phyloP scores from a whole-genome alignment of 2,888 invertebrate species.

The Sepioteuthis lessoniana region DNA sequence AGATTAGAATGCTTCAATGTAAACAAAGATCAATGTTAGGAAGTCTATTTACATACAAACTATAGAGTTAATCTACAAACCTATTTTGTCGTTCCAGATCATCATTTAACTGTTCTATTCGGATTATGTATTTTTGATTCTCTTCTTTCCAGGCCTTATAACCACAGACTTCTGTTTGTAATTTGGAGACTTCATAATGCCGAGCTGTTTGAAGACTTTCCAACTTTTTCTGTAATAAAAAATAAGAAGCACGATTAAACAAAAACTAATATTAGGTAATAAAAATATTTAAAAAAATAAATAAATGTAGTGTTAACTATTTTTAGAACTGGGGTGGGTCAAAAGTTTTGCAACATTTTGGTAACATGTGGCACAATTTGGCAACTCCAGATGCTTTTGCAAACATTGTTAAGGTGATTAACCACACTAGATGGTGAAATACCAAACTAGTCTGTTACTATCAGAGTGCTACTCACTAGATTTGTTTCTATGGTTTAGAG shows the following conservation, averaged over 20 bases:
- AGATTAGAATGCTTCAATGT: too few relatives aligned
- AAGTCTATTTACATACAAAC: background rate
- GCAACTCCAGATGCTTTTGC: too few relatives aligned
- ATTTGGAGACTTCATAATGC: conserved; percentile 1
- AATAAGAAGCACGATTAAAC: background rate
- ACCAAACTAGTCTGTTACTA: too few relatives aligned
- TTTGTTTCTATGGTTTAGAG: too few relatives aligned
- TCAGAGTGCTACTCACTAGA: too few relatives aligned
- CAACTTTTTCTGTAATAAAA: conserved; percentile 3
- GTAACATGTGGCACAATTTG: too few relatives aligned
- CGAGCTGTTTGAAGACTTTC: conserved; percentile 25
- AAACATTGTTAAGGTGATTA: too few relatives aligned
- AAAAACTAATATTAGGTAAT: too few relatives aligned
- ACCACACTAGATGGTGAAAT: too few relatives aligned
- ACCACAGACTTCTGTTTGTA: conserved; percentile 42
- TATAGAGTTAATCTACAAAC: background rate
- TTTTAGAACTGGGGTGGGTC: too few relatives aligned
- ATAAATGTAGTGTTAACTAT: background rate
- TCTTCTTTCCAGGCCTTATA: conserved; percentile 42
- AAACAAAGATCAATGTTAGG: too few relatives aligned
- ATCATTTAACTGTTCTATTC: conserved; percentile 44
- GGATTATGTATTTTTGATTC: conserved; percentile 43
- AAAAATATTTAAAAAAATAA: background rate
- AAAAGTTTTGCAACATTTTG: too few relatives aligned
- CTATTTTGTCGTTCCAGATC: conserved; percentile 45